Evolutionary conservation across 2,113 vertebrate genomes (phyloP).

Genomic region (Hiodon tergisus): DNA sequence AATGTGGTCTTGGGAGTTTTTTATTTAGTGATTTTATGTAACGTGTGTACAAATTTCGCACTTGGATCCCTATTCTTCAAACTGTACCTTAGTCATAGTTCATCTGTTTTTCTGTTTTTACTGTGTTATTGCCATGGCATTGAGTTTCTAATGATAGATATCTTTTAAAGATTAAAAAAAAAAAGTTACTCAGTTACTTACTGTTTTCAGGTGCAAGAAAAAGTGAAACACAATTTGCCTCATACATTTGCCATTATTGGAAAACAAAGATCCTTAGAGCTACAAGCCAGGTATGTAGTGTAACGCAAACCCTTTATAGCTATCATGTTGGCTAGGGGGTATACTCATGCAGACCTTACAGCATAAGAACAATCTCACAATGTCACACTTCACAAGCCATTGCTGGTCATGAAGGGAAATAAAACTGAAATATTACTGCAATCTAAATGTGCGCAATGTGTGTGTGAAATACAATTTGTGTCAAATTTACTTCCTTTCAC

Average conservation of each 20-base stretch:
- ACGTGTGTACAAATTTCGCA: too few species aligned
- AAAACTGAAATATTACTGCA: not conserved
- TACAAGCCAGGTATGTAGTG: conserved; percentile 78
- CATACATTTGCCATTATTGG: conserved; percentile 82
- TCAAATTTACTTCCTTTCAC: not conserved
- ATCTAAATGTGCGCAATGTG: not conserved
- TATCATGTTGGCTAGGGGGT: not conserved
- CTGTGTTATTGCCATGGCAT: not conserved
- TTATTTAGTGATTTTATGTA: too few species aligned
- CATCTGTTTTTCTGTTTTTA: not conserved
- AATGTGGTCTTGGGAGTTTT: too few species aligned
- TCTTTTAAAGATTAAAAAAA: too few species aligned
- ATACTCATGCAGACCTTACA: too few species aligned
- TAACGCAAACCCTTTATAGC: not conserved
- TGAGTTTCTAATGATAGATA: not conserved
- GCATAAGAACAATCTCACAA: not conserved
- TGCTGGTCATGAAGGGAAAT: not conserved
- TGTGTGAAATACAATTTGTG: not conserved
- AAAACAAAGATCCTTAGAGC: conserved; percentile 81
- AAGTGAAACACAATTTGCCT: conserved; percentile 73
- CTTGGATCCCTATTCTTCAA: not conserved
- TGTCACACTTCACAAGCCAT: conserved; percentile 4
- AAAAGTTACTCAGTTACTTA: not conserved
- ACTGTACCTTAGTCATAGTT: not conserved
- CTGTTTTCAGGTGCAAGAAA: conserved; percentile 79